These are phyloP conservation scores for Sylvicapra grimmia DNA, from an alignment of 2,113 vertebrate species.

Conservation along the genomic window DNA sequence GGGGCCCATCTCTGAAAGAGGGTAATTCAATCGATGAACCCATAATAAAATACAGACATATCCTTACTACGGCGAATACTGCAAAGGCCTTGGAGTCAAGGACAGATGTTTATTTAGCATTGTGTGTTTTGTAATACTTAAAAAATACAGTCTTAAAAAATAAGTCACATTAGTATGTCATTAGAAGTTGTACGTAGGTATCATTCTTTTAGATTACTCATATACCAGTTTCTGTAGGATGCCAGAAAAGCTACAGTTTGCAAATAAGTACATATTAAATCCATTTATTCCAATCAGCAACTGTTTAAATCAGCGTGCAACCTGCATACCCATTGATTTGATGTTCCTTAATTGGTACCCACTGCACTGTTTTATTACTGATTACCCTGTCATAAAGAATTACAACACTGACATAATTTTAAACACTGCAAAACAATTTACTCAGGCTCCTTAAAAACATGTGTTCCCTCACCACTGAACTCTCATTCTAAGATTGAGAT, in stretches of 20 bases:
- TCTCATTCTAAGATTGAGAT: slow-evolving; percentile 24
- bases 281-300: slow-evolving; percentile 80
- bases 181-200: slow-evolving; percentile 72
- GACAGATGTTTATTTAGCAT: slow-evolving; percentile 61
- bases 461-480: slow-evolving; percentile 47
- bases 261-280: slow-evolving; percentile 79
- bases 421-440: slow-evolving; percentile 67
- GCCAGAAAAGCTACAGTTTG: slow-evolving; percentile 79
- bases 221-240: slow-evolving; percentile 70
- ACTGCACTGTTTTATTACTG: slow-evolving; percentile 75
- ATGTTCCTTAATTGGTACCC: slow-evolving; percentile 80
- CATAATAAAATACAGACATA: background rate
- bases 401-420: slow-evolving; percentile 68
- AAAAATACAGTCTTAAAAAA: slow-evolving; percentile 54
- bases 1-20: slow-evolving; percentile 4
- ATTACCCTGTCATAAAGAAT: slow-evolving; percentile 75
- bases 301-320: slow-evolving; percentile 74
- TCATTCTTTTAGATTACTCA: slow-evolving; percentile 76
- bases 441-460: slow-evolving; percentile 43
- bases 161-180: slow-evolving; percentile 73
- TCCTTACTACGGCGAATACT: background rate
- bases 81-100: slow-evolving; percentile 15
- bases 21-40: background rate
- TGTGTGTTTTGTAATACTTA: slow-evolving; percentile 48
- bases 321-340: slow-evolving; percentile 74